Evolutionary conservation across 2,113 vertebrate genomes (phyloP).

Genomic region (Campylomormyrus numenius): DNA sequence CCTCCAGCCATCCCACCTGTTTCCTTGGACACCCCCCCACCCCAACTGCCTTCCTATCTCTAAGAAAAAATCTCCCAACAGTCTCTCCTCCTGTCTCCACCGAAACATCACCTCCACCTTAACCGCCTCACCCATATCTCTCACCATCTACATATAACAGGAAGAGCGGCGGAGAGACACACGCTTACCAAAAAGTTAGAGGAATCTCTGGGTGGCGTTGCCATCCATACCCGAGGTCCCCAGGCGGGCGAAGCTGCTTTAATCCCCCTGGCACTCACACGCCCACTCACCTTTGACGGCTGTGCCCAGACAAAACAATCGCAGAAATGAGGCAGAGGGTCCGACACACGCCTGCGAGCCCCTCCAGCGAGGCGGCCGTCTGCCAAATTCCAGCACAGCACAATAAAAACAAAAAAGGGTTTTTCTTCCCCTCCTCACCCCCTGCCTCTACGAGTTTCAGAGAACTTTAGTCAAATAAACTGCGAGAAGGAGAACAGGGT

Average conservation of each 20-base stretch:
- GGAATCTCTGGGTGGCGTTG: not conserved
- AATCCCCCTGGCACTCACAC: not conserved
- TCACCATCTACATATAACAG: not conserved
- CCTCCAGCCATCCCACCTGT: not conserved
- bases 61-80: not conserved
- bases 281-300: not conserved
- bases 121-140: not conserved
- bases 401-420: not conserved
- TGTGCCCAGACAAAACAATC: slow-evolving; percentile 13
- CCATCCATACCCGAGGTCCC: not conserved
- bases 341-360: not conserved
- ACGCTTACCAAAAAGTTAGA: not conserved
- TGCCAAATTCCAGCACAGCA: not conserved
- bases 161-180: not conserved
- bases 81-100: not conserved
- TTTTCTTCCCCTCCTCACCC: not conserved
- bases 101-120: not conserved
- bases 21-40: not conserved
- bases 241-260: not conserved
- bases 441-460: not conserved
- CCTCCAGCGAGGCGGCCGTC: not conserved
- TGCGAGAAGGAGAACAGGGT: not conserved
- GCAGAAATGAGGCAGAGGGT: not conserved
- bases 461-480: slow-evolving; percentile 20
- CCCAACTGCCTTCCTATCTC: not conserved